Base-by-base conservation (phyloP, 2,888 invertebrate species). In the Philereme vetulata region DNA sequence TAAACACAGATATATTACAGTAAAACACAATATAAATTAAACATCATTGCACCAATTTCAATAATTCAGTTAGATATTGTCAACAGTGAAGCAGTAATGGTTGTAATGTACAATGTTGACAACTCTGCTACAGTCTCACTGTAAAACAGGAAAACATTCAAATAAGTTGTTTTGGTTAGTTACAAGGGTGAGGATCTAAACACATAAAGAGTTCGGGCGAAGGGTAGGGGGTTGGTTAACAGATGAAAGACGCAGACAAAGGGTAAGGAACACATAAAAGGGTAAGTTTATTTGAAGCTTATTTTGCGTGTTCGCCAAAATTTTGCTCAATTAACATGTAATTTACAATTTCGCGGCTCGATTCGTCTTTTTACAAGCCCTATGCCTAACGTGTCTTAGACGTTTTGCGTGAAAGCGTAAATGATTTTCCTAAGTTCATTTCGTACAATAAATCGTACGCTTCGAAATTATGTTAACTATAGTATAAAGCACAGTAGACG, bases 241-340 rank as follows among this genome's bases (percentile, higher is more conserved):
- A 94, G 95, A 95, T 95, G 95, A 93, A 90, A 94, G 95, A 96
- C 95, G 95, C 94, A 95, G 95, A 95, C 95, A 95, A 94, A 94
- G 94, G 94, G 95, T 93, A 91, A 88, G 92, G 92, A 92, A 87
- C 88, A 94, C 93, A 92, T 92, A 92, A 93, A 93, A 90, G 93
- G 93, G 92, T 90, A 89, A 90, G 90, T 91, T 92, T 88, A 90
- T 90, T 89, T 88, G 92, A 90, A 91, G 92, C 90, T 88, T 85
- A 88, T 88, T 90, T 91, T 91, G 91, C 90, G 90, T 92, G 93
- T 91, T 89, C 84, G 90, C 86, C 89, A 86, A 85, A 86, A 87
- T 85, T 89, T 90, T 88, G 90, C 87, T 89, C 86, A 82, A 86
- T 86, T 85, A 83, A 85, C 82, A 67, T 62, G 64, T 66, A 82